Evolutionary conservation across 2,797 vertebrate genomes (phyloP), one percentile per base, ranked within the genome.

Genomic region (Amniataba percoides): DNA sequence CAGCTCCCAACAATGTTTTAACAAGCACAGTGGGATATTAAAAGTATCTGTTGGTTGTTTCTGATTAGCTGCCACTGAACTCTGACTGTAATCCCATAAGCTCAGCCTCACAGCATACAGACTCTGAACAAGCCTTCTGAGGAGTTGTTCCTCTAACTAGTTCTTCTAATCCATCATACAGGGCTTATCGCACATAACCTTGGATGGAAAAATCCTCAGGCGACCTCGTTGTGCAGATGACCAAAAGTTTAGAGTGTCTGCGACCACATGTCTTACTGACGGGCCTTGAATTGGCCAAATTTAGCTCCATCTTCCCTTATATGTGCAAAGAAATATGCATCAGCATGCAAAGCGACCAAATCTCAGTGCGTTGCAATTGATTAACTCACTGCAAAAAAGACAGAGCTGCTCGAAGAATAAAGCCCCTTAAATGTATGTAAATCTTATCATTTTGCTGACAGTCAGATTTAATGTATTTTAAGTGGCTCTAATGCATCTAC

Each of bases 1-100:
- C 86, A 77, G 80, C 81, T 91, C 78, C 71, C 69, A 69, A 87
- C 84, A 83, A 87, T 87, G 67, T 83, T 88, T 84, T 90, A 93
- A 91, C 88, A 85, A 85, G 87, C 85, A 19, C 76, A 75, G 75
- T 73, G 77, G 89, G 83, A 89, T 88, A 86, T 92, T 90, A 84
- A 90, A 90, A 89, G 82, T 84, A 87, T 88, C 88, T 83, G 83
- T 89, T 90, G 85, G 88, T 91, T 88, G 87, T 93, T 90, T 89
- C 85, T 88, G 86, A 90, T 91, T 88, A 90, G 84, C 88, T 89
- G 89, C 89, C 89, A 92, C 89, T 91, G 90, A 92, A 91, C 87
- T 87, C 79, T 86, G 88, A 87, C 88, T 81, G 71, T 93, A 91
- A 93, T 92, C 93, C 91, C 77, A 81, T 89, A 90, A 92, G 69